Percentiles rank a stretch among this genome's conserved stretches.
Conservation (phyloP, 1,140 invertebrate genomes). For the Metopolophium dirhodum region DNA sequence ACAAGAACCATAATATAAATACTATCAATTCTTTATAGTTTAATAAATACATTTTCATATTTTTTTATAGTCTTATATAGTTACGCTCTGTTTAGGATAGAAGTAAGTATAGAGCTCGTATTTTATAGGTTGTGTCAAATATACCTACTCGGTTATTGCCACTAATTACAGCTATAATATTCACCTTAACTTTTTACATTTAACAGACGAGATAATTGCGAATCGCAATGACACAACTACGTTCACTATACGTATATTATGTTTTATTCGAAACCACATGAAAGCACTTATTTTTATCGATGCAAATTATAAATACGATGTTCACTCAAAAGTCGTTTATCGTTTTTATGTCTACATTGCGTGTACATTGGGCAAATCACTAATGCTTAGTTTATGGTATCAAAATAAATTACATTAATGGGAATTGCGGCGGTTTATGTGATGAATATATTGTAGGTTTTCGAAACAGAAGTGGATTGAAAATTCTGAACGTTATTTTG, state of each 20-base stretch:
- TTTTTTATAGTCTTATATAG: neutral
- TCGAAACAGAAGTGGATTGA: neutral
- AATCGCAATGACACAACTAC: neutral
- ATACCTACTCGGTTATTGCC: neutral
- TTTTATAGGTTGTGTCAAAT: neutral
- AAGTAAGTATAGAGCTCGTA: neutral
- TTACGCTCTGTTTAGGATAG: no score
- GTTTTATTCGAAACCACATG: neutral
- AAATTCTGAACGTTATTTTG: neutral
- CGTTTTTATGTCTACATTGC: conserved; percentile 2
- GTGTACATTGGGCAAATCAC: neutral
- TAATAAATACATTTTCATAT: no score
- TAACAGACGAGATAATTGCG: neutral
- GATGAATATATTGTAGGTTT: neutral
- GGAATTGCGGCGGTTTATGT: neutral
- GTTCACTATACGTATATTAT: neutral
- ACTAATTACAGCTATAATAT: neutral
- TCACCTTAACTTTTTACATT: neutral
- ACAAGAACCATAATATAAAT: neutral
- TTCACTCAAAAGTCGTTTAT: neutral
- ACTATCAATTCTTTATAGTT: neutral
- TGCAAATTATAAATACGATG: neutral
- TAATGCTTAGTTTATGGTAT: neutral
- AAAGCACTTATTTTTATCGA: neutral
- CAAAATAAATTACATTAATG: neutral